These are phyloP conservation scores for Boloria selene DNA, from an alignment of 2,888 invertebrate genomes.

Conservation along the genomic window DNA sequence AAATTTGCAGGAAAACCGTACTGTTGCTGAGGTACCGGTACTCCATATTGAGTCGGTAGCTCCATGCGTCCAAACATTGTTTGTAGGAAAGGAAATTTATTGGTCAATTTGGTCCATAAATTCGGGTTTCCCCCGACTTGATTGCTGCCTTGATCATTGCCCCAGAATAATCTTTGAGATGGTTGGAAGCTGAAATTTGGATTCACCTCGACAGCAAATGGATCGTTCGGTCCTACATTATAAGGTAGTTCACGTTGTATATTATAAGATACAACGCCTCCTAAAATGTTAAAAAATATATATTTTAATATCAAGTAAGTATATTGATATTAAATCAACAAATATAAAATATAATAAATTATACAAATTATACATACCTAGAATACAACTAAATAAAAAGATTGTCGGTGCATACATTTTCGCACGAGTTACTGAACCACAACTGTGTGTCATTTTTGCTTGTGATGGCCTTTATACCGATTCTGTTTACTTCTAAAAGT, in stretches of 20 bases:
- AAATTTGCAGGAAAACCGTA: slow-evolving; percentile 39
- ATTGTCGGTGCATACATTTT: slow-evolving; percentile 71
- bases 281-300: slow-evolving; percentile 47
- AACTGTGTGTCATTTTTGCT: slow-evolving; percentile 72
- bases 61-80: slow-evolving; percentile 75
- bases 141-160: slow-evolving; percentile 63
- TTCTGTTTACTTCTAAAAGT: slow-evolving; percentile 78
- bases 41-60: slow-evolving; percentile 58
- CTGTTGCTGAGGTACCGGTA: slow-evolving; percentile 44
- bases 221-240: slow-evolving; percentile 63
- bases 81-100: slow-evolving; percentile 72
- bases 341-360: background rate
- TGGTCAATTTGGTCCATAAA: slow-evolving; percentile 68
- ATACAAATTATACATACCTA: slow-evolving; percentile 63
- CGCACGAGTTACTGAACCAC: slow-evolving; percentile 62
- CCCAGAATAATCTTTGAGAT: slow-evolving; percentile 72
- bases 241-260: slow-evolving; percentile 66
- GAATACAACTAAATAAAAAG: slow-evolving; percentile 65
- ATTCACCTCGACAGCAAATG: slow-evolving; percentile 56
- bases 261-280: slow-evolving; percentile 65
- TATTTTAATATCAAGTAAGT: background rate
- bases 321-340: background rate
- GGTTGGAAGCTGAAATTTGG: slow-evolving; percentile 59
- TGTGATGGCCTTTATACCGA: slow-evolving; percentile 78
- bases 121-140: slow-evolving; percentile 76